A percentile compares a stretch with the other conserved stretches of the same genome.
Conservation (phyloP, 2,888 invertebrate species). For the Dryomyza anilis region DNA sequence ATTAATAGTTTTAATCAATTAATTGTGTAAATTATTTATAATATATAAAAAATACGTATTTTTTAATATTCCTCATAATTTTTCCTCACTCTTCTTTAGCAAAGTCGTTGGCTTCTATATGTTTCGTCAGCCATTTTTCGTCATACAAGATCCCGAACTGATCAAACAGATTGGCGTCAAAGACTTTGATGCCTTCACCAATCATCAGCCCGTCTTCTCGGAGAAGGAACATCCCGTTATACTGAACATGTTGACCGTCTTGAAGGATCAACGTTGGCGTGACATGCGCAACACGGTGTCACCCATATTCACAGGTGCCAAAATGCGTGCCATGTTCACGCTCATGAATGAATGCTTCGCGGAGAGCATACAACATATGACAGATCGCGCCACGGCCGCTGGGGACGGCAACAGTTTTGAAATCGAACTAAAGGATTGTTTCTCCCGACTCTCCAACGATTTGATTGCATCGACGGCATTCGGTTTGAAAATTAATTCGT, state of each 20-base stretch:
- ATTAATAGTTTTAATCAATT: too few relatives aligned
- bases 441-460: slow-evolving; percentile 52
- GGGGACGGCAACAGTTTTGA: slow-evolving; percentile 35
- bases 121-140: slow-evolving; percentile 13
- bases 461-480: slow-evolving; percentile 54
- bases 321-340: slow-evolving; percentile 57
- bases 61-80: too few relatives aligned
- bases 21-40: too few relatives aligned
- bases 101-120: slow-evolving; percentile 15
- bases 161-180: slow-evolving; percentile 64
- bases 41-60: too few relatives aligned
- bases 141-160: slow-evolving; percentile 15
- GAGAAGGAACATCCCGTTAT: slow-evolving; percentile 56
- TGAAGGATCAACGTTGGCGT: slow-evolving; percentile 56
- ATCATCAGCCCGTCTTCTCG: slow-evolving; percentile 55
- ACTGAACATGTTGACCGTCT: slow-evolving; percentile 33
- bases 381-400: not conserved
- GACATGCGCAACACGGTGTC: slow-evolving; percentile 57
- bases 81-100: too few relatives aligned
- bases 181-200: slow-evolving; percentile 64
- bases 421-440: slow-evolving; percentile 45
- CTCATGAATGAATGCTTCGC: slow-evolving; percentile 50
- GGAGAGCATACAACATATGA: slow-evolving; percentile 47
- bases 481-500: slow-evolving; percentile 63
- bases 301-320: slow-evolving; percentile 58